phyloP scores from a whole-genome alignment of 1,140 invertebrate genomes.

The Drosophila ironensis region DNA sequence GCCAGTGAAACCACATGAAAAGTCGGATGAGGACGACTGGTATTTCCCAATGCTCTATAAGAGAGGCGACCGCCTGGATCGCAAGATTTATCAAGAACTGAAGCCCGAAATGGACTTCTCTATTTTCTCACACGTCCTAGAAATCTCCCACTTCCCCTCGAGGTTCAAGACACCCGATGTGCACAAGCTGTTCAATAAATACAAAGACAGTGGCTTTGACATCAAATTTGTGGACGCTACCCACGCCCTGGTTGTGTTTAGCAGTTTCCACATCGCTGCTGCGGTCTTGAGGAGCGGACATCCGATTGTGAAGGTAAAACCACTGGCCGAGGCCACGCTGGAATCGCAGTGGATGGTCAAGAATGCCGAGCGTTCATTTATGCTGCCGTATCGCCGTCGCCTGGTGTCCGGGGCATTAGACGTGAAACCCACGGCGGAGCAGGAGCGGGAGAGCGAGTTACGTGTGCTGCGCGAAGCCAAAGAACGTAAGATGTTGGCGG shows the following conservation, averaged over 20 bases:
- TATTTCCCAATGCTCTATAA: slow-evolving; percentile 91
- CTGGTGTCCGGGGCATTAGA: slow-evolving; percentile 92
- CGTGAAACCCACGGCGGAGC: slow-evolving; percentile 87
- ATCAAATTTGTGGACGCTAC: slow-evolving; percentile 97
- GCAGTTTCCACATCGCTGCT: slow-evolving; percentile 90
- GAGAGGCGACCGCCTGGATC: slow-evolving; percentile 91
- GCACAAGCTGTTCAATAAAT: slow-evolving; percentile 88
- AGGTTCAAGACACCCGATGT: slow-evolving; percentile 93
- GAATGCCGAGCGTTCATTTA: slow-evolving; percentile 85
- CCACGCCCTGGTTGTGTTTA: slow-evolving; percentile 93
- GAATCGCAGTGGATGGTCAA: slow-evolving; percentile 91
- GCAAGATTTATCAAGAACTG: slow-evolving; percentile 89
- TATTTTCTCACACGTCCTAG: slow-evolving; percentile 89
- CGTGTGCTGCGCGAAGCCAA: slow-evolving; percentile 90
- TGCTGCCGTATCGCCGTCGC: slow-evolving; percentile 89
- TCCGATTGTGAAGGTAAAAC: slow-evolving; percentile 90
- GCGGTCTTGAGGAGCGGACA: slow-evolving; percentile 89
- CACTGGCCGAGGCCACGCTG: slow-evolving; percentile 89
- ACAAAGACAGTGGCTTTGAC: slow-evolving; percentile 90
- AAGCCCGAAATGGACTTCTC: slow-evolving; percentile 88
- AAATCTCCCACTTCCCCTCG: slow-evolving; percentile 93
- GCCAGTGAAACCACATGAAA: slow-evolving; percentile 82
- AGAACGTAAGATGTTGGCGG: slow-evolving; percentile 87
- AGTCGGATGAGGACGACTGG: slow-evolving; percentile 91
- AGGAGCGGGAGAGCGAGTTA: slow-evolving; percentile 91